These are phyloP conservation scores for Sebastes nivosus DNA, from an alignment of 2,797 vertebrate species.

Conservation along the genomic window DNA sequence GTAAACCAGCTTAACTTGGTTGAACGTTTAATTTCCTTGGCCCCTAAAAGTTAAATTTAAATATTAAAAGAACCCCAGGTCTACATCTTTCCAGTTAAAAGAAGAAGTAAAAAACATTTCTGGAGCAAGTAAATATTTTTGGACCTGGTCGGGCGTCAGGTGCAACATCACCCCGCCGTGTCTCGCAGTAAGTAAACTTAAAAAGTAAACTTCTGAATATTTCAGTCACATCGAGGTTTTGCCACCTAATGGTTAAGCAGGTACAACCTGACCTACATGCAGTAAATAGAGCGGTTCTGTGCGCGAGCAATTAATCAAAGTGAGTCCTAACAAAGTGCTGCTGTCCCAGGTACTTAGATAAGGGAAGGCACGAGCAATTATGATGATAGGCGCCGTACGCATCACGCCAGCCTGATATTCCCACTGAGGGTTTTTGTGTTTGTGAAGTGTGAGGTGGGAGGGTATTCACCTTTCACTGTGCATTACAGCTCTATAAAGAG, in stretches of 20 bases:
- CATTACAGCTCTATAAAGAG: constrained; percentile 60
- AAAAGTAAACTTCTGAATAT: constrained; percentile 58
- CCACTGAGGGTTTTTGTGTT: constrained; percentile 42
- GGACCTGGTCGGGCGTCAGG: constrained; percentile 33
- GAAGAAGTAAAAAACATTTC: background rate
- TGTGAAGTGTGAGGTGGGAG: constrained; percentile 30
- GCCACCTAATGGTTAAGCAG: constrained; percentile 51
- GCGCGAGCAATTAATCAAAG: constrained; percentile 78
- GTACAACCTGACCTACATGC: constrained; percentile 78
- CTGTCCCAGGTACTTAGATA: constrained; percentile 61
- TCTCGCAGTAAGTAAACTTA: constrained; percentile 38
- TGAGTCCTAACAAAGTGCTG: constrained; percentile 71
- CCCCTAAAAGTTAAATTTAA: too few species aligned
- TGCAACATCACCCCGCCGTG: constrained; percentile 40
- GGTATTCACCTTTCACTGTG: constrained; percentile 33
- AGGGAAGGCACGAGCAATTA: constrained; percentile 59
- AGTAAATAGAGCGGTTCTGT: constrained; percentile 71
- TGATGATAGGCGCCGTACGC: constrained; percentile 50
- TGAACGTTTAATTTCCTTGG: too few species aligned
- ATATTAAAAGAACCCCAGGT: too few species aligned
- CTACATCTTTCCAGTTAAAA: background rate
- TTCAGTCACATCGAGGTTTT: constrained; percentile 48
- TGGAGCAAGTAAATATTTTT: constrained; percentile 47
- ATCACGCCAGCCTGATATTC: constrained; percentile 21
- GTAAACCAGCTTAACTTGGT: too few species aligned